A percentile compares a stretch with the other conserved stretches of the same genome.
These are phyloP conservation scores for Aphidoletes aphidimyza DNA, from an alignment of 2,888 invertebrate species.

Conservation along the genomic window DNA sequence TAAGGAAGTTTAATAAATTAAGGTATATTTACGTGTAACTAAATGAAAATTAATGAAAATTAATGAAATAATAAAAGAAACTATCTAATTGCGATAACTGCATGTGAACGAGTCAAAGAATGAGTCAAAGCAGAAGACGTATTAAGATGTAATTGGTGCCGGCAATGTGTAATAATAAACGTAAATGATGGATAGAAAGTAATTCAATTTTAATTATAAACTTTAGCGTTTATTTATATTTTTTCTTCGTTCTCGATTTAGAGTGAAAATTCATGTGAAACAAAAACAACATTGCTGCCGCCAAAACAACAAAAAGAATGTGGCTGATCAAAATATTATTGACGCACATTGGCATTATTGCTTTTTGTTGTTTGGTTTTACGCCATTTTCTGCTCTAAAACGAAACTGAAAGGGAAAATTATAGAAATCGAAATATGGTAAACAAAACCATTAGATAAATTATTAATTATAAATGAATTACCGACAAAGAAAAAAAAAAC, in stretches of 20 bases:
- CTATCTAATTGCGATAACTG: background rate
- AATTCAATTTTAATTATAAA: slow-evolving; percentile 52
- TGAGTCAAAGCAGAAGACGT: background rate
- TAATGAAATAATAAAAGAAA: slow-evolving; percentile 37
- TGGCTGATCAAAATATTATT: no score
- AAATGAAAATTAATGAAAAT: background rate
- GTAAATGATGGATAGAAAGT: slow-evolving; percentile 54
- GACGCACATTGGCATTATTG: no score
- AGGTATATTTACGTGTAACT: background rate
- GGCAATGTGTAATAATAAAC: slow-evolving; percentile 62
- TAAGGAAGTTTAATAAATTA: no score
- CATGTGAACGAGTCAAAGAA: slow-evolving; percentile 53
- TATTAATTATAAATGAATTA: background rate
- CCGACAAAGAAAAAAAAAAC: background rate
- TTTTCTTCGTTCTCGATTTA: background rate
- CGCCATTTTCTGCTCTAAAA: slow-evolving; percentile 10
- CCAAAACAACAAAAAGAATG: background rate
- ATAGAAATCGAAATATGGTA: background rate
- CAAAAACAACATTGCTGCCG: background rate
- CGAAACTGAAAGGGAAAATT: background rate
- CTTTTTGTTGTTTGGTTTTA: background rate
- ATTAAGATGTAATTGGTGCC: slow-evolving; percentile 59
- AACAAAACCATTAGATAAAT: slow-evolving; percentile 11
- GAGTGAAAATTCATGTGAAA: background rate
- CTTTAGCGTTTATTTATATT: background rate